Base-by-base conservation (phyloP, 30 jellyfish, hydroid and myxozoan genomes). In the Aurelia aurita region DNA sequence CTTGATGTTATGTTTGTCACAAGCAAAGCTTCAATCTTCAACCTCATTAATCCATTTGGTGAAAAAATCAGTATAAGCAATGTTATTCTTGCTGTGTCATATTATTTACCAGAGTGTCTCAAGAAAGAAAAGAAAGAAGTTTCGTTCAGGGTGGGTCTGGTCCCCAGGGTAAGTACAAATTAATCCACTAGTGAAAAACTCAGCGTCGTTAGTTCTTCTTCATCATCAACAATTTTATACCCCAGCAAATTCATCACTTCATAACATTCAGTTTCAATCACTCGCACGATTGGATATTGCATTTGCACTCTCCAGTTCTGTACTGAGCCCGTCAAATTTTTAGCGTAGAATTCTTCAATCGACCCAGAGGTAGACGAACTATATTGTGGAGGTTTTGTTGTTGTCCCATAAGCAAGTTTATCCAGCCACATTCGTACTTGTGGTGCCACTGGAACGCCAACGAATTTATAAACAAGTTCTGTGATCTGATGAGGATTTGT, bases 341-440 rank as follows among this genome's bases (percentile, higher is more conserved):
- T 95, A 12, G 99, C 96, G 47, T 89, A 84, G 61, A 89, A 95
- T n/a, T 95, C 99, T 81, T 95, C 99, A 27, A 95, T 85, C 7
- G 98, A 95, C 0, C 99, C 99, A 0, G 99, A 95, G 0, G 99
- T 89, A 5, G 99, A 95, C 19, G 99, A 95, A 66, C 99, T 87
- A 28, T 92, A 66, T 26, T 95, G 99, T 11, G 99, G 91, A n/a
- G 91, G 91, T 44, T 91, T 79, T 22, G 94, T 90, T 18, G 97
- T 84, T 46, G 96, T 62, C 18, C 96, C 96, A 71, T 95, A 89
- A 9, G 99, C 92, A 25, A 95, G 74, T 71, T 95, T 95, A 73
- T 95, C 99, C 53, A 95, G 96, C 99, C 99, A 95, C 98, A 95
- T 89, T n/a, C 99, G 97, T 9, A 95, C 99, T 63, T 95, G 99